Evolutionary conservation across 2,888 invertebrate genomes (phyloP), one percentile per base, ranked within the genome.

Genomic region (Marronus borbonicus): DNA sequence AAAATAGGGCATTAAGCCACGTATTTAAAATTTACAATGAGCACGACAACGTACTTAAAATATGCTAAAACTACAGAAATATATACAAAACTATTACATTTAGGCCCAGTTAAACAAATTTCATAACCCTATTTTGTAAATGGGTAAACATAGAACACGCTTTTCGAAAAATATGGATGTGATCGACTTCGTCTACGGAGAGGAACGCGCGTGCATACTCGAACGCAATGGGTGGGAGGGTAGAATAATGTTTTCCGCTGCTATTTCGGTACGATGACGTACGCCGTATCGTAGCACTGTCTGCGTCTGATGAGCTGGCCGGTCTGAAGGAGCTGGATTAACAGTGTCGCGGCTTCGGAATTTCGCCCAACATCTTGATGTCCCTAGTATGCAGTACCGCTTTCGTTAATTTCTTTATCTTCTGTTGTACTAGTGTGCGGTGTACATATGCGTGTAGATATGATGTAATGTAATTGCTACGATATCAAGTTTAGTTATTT

Each of bases 221-320:
- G 76, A 70, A 79, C 76, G 79, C 70, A 76, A 80, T 79, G 77
- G 81, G 80, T 76, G 77, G 81, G 69, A 69, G 80, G 78, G 79
- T 79, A 77, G 76, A 81, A 80, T 79, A 78, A 80, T 78, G 78
- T 80, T 80, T 81, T 79, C 79, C 78, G 80, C 64, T 79, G 81
- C 81, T 81, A 81, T 81, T 81, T 81, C 78, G 66, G 80, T 79
- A 69, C 72, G 69, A 79, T 81, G 79, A 81, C 81, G 81, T 80
- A 77, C 76, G 52, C 68, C 60, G 58, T 58, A 76, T 66, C 76
- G 66, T 36, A 76, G 66, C 76, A 66, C 66, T 39, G 76, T 76
- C 76, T 76, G 66, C 28, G 68, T 76, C 76, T 76, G 76, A 76
- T 76, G 76, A 76, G 76, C 65, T 65, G 31, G 65, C 64, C 50